Evolutionary conservation across 2,797 vertebrate species (phyloP).

Genomic region (Hipposideros larvatus): DNA sequence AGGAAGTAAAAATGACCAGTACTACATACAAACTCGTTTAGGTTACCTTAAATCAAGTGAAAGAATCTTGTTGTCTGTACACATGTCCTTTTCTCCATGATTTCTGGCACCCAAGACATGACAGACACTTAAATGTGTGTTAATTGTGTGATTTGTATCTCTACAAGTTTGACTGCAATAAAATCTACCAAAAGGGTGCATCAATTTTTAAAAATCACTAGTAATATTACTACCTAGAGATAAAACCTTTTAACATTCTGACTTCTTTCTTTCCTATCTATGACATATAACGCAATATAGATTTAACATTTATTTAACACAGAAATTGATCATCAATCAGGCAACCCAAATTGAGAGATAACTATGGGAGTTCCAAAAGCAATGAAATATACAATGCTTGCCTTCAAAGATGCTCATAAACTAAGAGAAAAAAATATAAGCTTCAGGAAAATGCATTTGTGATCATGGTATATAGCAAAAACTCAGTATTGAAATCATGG

Average conservation of each 20-base stretch:
- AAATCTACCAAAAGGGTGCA: neutral
- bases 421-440: neutral
- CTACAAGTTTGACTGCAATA: neutral
- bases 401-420: constrained; percentile 25
- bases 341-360: neutral
- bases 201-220: neutral
- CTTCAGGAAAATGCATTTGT: constrained; percentile 31
- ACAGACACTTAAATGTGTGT: neutral
- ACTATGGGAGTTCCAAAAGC: neutral
- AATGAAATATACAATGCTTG: neutral
- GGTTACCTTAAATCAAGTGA: neutral
- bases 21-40: neutral
- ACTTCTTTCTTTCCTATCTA: neutral
- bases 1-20: constrained; percentile 31
- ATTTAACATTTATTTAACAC: constrained; percentile 1
- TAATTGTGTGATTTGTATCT: neutral
- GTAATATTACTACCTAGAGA: neutral
- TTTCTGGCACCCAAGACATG: neutral
- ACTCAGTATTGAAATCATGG: neutral
- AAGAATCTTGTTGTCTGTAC: neutral
- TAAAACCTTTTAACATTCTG: neutral
- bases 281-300: neutral
- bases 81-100: neutral
- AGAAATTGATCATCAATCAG: neutral
- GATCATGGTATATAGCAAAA: neutral